phyloP scores from a whole-genome alignment of 2,797 vertebrate species.

The Sebastes taczanowskii region DNA sequence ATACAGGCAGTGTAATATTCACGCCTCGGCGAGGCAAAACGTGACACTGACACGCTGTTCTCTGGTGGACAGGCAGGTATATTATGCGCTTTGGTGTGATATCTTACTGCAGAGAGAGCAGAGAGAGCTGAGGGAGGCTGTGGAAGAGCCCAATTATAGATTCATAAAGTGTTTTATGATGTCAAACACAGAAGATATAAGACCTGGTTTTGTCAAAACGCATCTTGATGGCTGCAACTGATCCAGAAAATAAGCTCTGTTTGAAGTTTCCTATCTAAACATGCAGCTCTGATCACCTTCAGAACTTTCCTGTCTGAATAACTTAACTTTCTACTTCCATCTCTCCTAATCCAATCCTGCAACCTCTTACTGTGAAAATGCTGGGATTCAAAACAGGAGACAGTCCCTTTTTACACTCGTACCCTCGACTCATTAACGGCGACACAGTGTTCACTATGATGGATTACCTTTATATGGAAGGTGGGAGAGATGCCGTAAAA shows the following conservation, averaged over 20 bases:
- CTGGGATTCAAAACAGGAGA: neutral
- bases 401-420: neutral
- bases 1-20: too few relatives aligned
- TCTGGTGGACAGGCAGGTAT: too few relatives aligned
- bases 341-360: neutral
- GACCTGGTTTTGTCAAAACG: neutral
- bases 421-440: neutral
- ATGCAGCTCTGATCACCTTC: neutral
- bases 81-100: too few relatives aligned
- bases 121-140: neutral
- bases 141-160: neutral
- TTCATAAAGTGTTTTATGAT: neutral
- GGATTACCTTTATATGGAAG: neutral
- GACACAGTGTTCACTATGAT: neutral
- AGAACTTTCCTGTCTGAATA: neutral
- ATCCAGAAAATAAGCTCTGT: slow-evolving; percentile 1
- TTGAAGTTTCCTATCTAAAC: slow-evolving; percentile 15
- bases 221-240: neutral
- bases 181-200: slow-evolving; percentile 1
- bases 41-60: too few relatives aligned
- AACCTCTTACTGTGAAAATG: neutral
- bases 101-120: neutral
- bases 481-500: neutral
- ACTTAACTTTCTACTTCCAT: neutral
- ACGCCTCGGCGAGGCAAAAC: too few relatives aligned